A percentile compares a stretch with the other conserved stretches of the same genome.
These are phyloP conservation scores for Phocoena sinus DNA, from an alignment of 2,113 vertebrate species.

Conservation along the genomic window DNA sequence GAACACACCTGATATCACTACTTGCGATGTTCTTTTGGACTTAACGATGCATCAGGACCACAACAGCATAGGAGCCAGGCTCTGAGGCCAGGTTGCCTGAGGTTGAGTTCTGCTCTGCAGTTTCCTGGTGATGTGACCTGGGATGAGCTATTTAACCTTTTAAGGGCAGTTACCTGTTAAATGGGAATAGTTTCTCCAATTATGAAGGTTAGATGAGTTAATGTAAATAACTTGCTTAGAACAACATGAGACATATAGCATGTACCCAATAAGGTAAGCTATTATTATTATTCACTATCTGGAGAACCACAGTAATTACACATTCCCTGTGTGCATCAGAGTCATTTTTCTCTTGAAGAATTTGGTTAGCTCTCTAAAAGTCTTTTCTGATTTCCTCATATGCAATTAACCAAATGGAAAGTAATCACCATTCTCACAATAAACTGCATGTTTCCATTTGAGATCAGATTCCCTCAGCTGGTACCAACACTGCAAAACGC, in stretches of 20 bases:
- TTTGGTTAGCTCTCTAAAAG: neutral
- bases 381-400: neutral
- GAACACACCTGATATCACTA: neutral
- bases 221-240: constrained; percentile 17
- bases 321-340: neutral
- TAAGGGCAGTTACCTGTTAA: neutral
- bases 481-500: neutral
- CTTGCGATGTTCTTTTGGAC: neutral
- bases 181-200: neutral
- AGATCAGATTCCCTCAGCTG: neutral
- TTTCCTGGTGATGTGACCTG: neutral
- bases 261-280: neutral
- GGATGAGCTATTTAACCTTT: neutral
- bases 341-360: constrained; percentile 5
- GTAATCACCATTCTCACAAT: neutral
- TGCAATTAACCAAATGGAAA: neutral
- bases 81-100: no score
- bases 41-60: neutral
- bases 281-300: neutral
- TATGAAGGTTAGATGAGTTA: neutral
- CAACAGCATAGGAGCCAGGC: accelerated
- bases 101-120: neutral
- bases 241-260: neutral
- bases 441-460: neutral
- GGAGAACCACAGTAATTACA: neutral